Evolutionary conservation across 2,888 invertebrate genomes (phyloP).

Genomic region (Mythimna impura): DNA sequence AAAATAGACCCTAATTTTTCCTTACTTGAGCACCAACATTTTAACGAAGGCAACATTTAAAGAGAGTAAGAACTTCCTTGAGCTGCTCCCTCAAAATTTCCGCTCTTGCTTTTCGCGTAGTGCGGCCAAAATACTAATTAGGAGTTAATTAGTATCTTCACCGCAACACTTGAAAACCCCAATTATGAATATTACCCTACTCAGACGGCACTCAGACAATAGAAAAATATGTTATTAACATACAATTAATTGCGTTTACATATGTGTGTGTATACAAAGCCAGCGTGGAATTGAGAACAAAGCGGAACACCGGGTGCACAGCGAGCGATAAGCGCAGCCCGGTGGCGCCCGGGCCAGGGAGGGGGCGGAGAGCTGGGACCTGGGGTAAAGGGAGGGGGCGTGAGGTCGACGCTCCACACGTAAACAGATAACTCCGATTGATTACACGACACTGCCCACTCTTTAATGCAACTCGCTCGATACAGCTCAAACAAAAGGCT

Average conservation of each 20-base stretch:
- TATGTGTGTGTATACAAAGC: slow-evolving; percentile 52
- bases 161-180: neutral
- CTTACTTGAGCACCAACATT: neutral
- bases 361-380: slow-evolving; percentile 44
- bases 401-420: slow-evolving; percentile 81
- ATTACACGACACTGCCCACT: slow-evolving; percentile 80
- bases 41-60: neutral
- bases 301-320: slow-evolving; percentile 79
- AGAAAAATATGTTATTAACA: slow-evolving; percentile 40
- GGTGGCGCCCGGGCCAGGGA: slow-evolving; percentile 50
- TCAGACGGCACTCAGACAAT: slow-evolving; percentile 6
- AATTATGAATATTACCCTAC: slow-evolving; percentile 6
- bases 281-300: slow-evolving; percentile 76
- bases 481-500: slow-evolving; percentile 61
- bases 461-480: slow-evolving; percentile 61
- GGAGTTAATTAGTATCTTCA: neutral
- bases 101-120: neutral
- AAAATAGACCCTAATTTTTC: neutral
- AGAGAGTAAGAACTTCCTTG: neutral
- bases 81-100: too few species aligned
- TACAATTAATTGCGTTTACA: slow-evolving; percentile 49
- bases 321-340: slow-evolving; percentile 71
- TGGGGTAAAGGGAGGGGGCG: slow-evolving; percentile 56
- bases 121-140: neutral
- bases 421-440: slow-evolving; percentile 85